A percentile compares a stretch with the other conserved stretches of the same genome.
phyloP scores from a whole-genome alignment of 53 echinoderm and acorn worm genomes.

The Hippasteria phrygiana region DNA sequence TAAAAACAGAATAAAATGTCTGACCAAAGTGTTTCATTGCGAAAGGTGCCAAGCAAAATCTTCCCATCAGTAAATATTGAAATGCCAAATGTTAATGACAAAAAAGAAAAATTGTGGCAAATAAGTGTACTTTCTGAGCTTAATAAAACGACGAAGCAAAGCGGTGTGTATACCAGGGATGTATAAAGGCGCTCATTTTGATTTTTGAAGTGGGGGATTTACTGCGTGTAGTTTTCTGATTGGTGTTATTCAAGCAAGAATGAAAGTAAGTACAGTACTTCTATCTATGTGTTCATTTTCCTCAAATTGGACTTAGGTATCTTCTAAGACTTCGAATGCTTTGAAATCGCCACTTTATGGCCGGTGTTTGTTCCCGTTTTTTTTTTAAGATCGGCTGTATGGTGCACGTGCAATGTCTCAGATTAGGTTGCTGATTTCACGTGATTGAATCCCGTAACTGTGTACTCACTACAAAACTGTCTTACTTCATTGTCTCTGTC shows the following conservation, averaged over 20 bases:
- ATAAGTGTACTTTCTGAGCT: neutral
- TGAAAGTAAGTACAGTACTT: conserved; percentile 43
- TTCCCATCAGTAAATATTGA: neutral
- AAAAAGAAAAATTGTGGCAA: neutral
- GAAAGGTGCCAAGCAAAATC: neutral
- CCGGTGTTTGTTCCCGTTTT: neutral
- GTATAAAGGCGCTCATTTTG: neutral
- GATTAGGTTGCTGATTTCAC: neutral
- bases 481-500: neutral
- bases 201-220: neutral
- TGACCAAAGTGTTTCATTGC: conserved; percentile 45
- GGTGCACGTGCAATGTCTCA: conserved; percentile 36
- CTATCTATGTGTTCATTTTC: neutral
- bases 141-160: neutral
- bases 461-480: conserved; percentile 3
- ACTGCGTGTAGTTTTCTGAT: neutral
- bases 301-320: neutral
- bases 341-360: neutral
- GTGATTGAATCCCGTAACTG: no score
- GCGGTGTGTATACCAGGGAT: neutral
- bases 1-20: neutral
- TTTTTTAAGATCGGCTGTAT: neutral
- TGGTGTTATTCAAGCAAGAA: neutral
- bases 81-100: conserved; percentile 5
- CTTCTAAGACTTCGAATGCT: neutral